These are phyloP conservation scores for Pycnomerus fuliginosus DNA, from an alignment of 2,888 invertebrate genomes.

Conservation along the genomic window DNA sequence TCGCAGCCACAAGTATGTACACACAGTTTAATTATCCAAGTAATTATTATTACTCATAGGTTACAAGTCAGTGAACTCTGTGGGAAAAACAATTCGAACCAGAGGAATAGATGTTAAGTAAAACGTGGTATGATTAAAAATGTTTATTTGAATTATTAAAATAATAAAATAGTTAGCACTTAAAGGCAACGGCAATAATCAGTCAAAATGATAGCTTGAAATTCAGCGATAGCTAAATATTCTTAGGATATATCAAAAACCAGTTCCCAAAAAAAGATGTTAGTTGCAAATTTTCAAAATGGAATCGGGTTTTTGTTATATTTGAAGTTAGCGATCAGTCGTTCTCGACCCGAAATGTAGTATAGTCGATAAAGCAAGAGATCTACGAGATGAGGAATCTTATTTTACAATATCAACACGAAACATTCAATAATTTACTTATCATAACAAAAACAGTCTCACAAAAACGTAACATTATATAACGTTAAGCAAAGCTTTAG, in stretches of 20 bases:
- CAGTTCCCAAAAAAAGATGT: constrained; percentile 20
- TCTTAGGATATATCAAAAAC: constrained; percentile 27
- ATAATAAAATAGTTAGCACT: constrained; percentile 32
- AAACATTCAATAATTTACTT: constrained; percentile 40
- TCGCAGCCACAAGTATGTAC: too few relatives aligned
- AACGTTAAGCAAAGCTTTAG: constrained; percentile 15
- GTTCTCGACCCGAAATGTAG: constrained; percentile 8
- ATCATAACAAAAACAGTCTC: constrained; percentile 36
- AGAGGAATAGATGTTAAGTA: constrained; percentile 11
- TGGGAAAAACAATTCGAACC: constrained; percentile 8
- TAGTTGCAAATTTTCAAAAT: constrained; percentile 15
- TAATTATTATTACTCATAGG: constrained; percentile 13
- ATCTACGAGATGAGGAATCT: constrained; percentile 31
- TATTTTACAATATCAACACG: constrained; percentile 38
- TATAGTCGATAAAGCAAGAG: constrained; percentile 31
- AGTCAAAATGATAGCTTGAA: constrained; percentile 37
- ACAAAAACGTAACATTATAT: constrained; percentile 29
- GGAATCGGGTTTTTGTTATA: constrained; percentile 30
- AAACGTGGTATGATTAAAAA: constrained; percentile 18
- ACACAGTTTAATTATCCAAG: too few relatives aligned
- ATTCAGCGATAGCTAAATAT: constrained; percentile 32
- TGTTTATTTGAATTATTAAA: constrained; percentile 23
- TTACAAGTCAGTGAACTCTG: constrained; percentile 12
- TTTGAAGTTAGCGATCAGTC: constrained; percentile 17
- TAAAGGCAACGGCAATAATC: constrained; percentile 37